phyloP scores from a whole-genome alignment of 1,140 invertebrate genomes.

The Heliconius himera region DNA sequence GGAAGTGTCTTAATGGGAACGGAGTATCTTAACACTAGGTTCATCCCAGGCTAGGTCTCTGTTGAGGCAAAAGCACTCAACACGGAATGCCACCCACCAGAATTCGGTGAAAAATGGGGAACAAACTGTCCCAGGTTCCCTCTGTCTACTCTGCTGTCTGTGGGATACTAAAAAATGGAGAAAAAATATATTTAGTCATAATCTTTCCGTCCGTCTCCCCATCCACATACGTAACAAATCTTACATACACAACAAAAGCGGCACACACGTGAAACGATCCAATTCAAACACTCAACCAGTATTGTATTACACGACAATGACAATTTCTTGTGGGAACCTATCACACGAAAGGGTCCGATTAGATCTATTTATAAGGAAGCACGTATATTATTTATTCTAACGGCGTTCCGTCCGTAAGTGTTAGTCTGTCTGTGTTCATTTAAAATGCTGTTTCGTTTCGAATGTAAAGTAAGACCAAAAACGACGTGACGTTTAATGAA shows the following conservation, averaged over 20 bases:
- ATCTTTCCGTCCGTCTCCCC: background rate
- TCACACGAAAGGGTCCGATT: conserved; percentile 51
- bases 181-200: too few relatives aligned
- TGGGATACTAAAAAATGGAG: background rate
- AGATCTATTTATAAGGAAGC: conserved; percentile 50
- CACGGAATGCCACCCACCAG: too few relatives aligned
- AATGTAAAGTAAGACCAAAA: conserved; percentile 70
- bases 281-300: conserved; percentile 18
- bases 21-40: too few relatives aligned
- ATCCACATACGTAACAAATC: background rate
- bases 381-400: conserved; percentile 53
- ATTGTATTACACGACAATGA: conserved; percentile 32
- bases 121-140: too few relatives aligned
- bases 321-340: conserved; percentile 47
- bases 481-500: conserved; percentile 63
- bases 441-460: conserved; percentile 65
- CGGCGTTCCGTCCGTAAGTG: conserved; percentile 50
- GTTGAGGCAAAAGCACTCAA: too few relatives aligned
- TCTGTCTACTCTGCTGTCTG: too few relatives aligned
- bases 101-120: too few relatives aligned
- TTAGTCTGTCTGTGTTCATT: conserved; percentile 62
- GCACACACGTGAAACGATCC: conserved; percentile 2
- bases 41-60: too few relatives aligned
- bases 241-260: background rate
- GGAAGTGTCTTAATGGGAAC: too few relatives aligned